phyloP scores from a whole-genome alignment of 2,797 vertebrate genomes.

The Botia almorhae region DNA sequence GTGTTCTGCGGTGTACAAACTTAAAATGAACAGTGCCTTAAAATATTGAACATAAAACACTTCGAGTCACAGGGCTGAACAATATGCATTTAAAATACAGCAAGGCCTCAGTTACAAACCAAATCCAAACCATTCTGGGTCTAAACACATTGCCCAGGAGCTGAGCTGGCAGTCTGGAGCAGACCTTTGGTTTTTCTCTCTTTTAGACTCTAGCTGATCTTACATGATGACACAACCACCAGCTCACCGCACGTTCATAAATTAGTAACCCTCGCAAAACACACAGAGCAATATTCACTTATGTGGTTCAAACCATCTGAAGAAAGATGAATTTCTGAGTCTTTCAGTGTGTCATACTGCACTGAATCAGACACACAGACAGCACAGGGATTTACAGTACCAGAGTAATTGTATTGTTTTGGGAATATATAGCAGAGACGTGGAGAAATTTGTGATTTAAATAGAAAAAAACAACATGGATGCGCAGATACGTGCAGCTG shows the following conservation, averaged over 20 bases:
- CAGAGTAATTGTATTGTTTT: too few relatives aligned
- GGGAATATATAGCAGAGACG: too few relatives aligned
- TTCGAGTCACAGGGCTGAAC: background rate
- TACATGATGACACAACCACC: background rate
- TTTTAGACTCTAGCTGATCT: background rate
- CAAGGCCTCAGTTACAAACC: background rate
- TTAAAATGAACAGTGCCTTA: background rate
- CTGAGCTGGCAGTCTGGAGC: background rate
- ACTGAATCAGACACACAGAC: background rate
- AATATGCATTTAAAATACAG: background rate
- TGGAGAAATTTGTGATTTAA: too few relatives aligned
- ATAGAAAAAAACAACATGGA: too few relatives aligned
- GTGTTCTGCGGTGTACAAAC: slow-evolving; percentile 12
- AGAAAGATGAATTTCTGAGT: background rate
- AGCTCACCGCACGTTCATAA: slow-evolving; percentile 16
- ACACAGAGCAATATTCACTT: background rate
- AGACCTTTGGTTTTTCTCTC: background rate
- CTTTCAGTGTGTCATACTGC: background rate
- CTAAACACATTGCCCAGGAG: background rate
- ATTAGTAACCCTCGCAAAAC: background rate
- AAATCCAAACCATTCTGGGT: background rate
- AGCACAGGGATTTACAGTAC: background rate
- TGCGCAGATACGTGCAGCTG: too few relatives aligned
- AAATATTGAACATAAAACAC: slow-evolving; percentile 17
- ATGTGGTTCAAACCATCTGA: background rate